Conservation (phyloP, 2,113 vertebrate species). For the Barnardius zonarius region DNA sequence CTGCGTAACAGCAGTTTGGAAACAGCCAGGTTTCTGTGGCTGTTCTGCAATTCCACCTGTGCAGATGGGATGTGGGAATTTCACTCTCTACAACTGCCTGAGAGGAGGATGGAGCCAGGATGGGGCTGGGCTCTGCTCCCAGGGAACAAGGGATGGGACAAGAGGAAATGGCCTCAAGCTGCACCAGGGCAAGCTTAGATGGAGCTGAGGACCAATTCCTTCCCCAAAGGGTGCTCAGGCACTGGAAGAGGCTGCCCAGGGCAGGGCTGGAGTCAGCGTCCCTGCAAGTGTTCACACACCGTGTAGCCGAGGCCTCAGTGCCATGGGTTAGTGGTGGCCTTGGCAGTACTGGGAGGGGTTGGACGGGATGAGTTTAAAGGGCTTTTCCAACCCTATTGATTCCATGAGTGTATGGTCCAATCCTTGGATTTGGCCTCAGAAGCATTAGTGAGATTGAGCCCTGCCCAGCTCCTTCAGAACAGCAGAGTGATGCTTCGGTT, state of each 20-base stretch:
- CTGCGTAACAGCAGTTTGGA: neutral
- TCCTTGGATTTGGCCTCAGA: neutral
- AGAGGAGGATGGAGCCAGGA: neutral
- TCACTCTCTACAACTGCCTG: neutral
- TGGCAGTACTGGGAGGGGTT: neutral
- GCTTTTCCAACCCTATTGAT: neutral
- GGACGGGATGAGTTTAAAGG: neutral
- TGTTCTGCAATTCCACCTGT: rapidly evolving
- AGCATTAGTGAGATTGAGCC: neutral
- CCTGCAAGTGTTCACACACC: neutral
- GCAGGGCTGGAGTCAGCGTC: neutral
- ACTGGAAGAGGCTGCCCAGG: neutral
- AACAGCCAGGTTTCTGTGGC: rapidly evolving
- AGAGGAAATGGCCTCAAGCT: neutral
- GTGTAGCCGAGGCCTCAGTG: neutral
- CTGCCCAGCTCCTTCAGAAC: neutral
- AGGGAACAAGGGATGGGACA: neutral
- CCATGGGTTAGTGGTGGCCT: neutral
- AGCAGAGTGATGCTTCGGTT: neutral
- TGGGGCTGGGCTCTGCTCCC: neutral
- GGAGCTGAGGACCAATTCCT: neutral
- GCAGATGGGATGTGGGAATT: rapidly evolving
- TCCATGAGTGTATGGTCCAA: neutral
- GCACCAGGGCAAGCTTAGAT: neutral
- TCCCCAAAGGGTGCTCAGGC: neutral